These are phyloP conservation scores for Cecidostiba fungosa DNA, from an alignment of 2,888 invertebrate species.

Conservation along the genomic window DNA sequence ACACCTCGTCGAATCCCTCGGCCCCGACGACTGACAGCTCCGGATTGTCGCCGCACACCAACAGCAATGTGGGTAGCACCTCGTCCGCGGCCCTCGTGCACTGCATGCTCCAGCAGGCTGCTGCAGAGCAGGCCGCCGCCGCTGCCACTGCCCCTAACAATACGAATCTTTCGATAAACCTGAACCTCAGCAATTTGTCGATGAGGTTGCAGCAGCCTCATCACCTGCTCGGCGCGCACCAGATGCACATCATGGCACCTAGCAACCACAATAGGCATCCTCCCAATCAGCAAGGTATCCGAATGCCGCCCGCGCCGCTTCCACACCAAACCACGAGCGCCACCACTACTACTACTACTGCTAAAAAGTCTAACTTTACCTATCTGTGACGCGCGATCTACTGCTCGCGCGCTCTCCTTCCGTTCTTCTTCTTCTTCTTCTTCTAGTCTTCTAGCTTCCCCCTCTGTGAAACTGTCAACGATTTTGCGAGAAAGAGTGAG, in stretches of 20 bases:
- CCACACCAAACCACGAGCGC: conserved; percentile 77
- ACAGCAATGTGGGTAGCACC: conserved; percentile 83
- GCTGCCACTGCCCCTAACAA: conserved; percentile 75
- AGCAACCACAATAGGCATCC: conserved; percentile 80
- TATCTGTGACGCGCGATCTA: conserved; percentile 9
- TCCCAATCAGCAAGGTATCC: conserved; percentile 79
- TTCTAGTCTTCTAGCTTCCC: neutral
- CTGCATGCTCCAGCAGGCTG: conserved; percentile 68
- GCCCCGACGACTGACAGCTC: conserved; percentile 82
- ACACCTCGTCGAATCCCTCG: conserved; percentile 82
- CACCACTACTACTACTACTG: neutral
- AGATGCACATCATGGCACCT: conserved; percentile 79
- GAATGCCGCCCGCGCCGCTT: conserved; percentile 74
- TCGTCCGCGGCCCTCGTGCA: conserved; percentile 75
- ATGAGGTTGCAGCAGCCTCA: conserved; percentile 72
- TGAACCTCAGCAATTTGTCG: conserved; percentile 80
- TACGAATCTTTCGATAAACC: conserved; percentile 80
- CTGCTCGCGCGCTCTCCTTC: neutral
- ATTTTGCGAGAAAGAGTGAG: conserved; percentile 3
- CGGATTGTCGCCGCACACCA: conserved; percentile 79
- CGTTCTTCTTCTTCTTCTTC: neutral
- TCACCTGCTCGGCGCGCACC: conserved; percentile 73
- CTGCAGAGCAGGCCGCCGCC: conserved; percentile 52
- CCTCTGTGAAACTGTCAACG: conserved; percentile 13
- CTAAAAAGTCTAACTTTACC: conserved; percentile 21